Base-by-base conservation (phyloP, 2,797 vertebrate genomes). In the Gallinago solitaria region DNA sequence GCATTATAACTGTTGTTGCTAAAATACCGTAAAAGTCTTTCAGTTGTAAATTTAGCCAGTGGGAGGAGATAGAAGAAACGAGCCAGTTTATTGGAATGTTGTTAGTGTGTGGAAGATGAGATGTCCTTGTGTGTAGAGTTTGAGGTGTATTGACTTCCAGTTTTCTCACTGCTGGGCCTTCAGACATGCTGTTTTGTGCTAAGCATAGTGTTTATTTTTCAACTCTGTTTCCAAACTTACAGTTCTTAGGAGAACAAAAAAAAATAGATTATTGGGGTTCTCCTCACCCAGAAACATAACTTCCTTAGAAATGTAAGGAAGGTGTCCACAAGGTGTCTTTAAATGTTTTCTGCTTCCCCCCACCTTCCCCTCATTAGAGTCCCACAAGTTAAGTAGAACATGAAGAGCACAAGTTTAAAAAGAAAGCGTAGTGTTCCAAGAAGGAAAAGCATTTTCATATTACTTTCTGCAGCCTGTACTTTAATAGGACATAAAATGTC, bases 11-110 rank as follows among this genome's bases (percentile, higher is more conserved):
- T 95, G 81, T 91, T 97, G 28, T 84, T 94, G n/a, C 28, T 88
- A 3, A 84, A 82, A 70, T 84, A 76, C 12, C 81, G 60, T 80
- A 87, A 70, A 61, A 75, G 53, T 63, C 53, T 84, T 96, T 97
- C 93, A 80, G 0, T 91, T 97, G 78, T 94, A 86, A 91, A 80
- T 89, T 71, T 64, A 92, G 83, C 24, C 68, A 93, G 76, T 75
- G 79, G 88, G 84, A 91, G 95, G 83, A 95, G 96, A 94, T 86
- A 94, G 91, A 95, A 96, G 94, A 69, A 93, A 87, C 90, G 92
- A 97, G 94, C 80, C 84, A 86, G 83, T 89, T 95, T 45, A 37
- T 79, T 95, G 93, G 91, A 92, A 90, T 95, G 32, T 74, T 87
- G 88, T 67, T 91, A 83, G 94, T 56, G 37, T 94, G 76, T 79